phyloP scores from a whole-genome alignment of 1,140 invertebrate species.

The Halesus radiatus region DNA sequence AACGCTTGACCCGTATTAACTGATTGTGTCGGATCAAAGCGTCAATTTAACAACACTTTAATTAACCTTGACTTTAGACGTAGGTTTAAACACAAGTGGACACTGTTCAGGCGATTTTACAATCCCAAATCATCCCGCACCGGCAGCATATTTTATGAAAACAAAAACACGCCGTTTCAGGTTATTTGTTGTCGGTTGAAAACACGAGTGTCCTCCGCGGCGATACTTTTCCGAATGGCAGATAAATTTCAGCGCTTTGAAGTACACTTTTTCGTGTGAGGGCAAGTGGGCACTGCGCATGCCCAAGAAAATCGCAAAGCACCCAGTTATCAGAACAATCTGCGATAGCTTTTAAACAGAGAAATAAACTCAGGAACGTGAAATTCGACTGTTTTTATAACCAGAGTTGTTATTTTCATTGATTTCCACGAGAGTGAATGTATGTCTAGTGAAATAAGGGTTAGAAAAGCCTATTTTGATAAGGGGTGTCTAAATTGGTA shows the following conservation, averaged over 20 bases:
- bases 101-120: background rate
- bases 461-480: background rate
- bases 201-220: slow-evolving; percentile 7
- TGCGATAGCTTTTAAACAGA: background rate
- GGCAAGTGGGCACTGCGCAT: background rate
- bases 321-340: background rate
- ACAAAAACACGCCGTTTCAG: slow-evolving; percentile 34
- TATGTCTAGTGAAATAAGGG: background rate
- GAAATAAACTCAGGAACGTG: background rate
- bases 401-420: background rate
- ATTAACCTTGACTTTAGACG: background rate
- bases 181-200: background rate
- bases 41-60: background rate
- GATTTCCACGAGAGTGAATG: background rate
- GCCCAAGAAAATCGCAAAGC: background rate
- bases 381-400: background rate
- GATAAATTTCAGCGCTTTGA: slow-evolving; percentile 11
- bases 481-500: background rate
- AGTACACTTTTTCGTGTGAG: slow-evolving; percentile 18
- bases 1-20: slow-evolving; percentile 17
- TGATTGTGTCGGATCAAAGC: slow-evolving; percentile 6
- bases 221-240: slow-evolving; percentile 43
- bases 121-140: background rate
- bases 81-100: background rate
- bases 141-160: slow-evolving; percentile 25